Base-by-base conservation (phyloP, 2,888 invertebrate genomes). In the Euzetes globulus region DNA sequence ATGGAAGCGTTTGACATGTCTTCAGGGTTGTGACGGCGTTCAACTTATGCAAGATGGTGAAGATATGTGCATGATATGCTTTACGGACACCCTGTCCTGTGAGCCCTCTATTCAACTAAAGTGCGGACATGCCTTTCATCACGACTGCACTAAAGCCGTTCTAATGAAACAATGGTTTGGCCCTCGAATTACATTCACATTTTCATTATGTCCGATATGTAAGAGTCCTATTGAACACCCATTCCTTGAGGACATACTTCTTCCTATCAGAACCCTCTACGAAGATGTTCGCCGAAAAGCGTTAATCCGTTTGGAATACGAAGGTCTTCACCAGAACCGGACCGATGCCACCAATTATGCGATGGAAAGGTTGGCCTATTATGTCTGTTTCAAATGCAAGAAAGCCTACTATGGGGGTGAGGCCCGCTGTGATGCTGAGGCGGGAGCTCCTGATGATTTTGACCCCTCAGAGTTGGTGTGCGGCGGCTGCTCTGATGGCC, bases 1-100 rank as follows among this genome's bases (percentile, higher is more conserved):
- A 84, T 80, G 80, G 15, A 85, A 86, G 11, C 98, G 97, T 81
- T 84, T 97, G 79, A 94, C 96, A 0, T 98, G 98, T 82, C 85
- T 98, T 78, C 89, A 91, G 80, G 90, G 94, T 2, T 96, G 96
- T 81, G 84, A 79, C 1, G 80, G 80, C 1, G 80, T 80, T 75
- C 80, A 80, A 72, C 85, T 97, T 72, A 90, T 92, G 19, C 98
- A 98, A 83, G 98, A 98, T 83, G 94, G 94, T 0, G 98, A 98
- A 81, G 98, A 98, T 82, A 95, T 98, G 94, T 98, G 98, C 84
- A 97, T 98, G 93, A 94, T 98, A 80, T 98, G 98, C 83, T 98
- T 98, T 84, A 94, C 94, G 0, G 98, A 98, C 82, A 94, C 97
- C 0, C 85, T 98, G 58, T 91, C 94, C 41, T 94, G 92, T 78